phyloP scores from a whole-genome alignment of 2,888 invertebrate species.

The Xanthorhoe spadicearia region DNA sequence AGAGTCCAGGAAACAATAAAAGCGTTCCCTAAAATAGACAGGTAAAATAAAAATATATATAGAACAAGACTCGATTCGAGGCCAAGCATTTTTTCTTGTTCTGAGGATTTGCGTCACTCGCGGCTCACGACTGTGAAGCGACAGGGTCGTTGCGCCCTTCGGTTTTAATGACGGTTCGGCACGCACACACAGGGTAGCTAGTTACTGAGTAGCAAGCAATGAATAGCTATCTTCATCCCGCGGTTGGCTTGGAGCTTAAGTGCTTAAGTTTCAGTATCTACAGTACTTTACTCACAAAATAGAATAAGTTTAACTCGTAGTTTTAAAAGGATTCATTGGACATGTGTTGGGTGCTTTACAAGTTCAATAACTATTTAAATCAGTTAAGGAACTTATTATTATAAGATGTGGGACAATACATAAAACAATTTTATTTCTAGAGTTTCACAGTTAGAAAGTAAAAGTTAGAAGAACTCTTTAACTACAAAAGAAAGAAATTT shows the following conservation, averaged over 20 bases:
- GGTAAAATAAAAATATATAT: not conserved
- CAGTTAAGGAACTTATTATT: not conserved
- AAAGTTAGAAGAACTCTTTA: conserved; percentile 3
- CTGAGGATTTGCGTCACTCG: conserved; percentile 57
- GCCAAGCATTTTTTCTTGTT: conserved; percentile 25
- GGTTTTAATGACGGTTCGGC: conserved; percentile 56
- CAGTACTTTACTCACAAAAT: conserved; percentile 37
- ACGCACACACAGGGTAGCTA: conserved; percentile 48
- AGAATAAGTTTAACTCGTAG: conserved; percentile 42
- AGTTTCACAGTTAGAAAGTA: not conserved
- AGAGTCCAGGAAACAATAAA: not conserved
- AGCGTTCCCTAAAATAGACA: not conserved
- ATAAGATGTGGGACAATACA: not conserved
- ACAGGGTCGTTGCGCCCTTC: conserved; percentile 56
- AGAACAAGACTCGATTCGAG: conserved; percentile 11
- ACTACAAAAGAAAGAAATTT: conserved; percentile 6
- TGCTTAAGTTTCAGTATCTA: conserved; percentile 43
- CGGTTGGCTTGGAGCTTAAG: conserved; percentile 28
- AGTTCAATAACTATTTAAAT: not conserved
- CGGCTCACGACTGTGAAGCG: conserved; percentile 44
- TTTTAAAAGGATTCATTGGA: not conserved
- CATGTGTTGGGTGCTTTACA: not conserved
- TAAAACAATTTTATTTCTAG: not conserved
- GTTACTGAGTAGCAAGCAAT: conserved; percentile 27
- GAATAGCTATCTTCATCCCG: conserved; percentile 18